Evolutionary conservation across 2,797 vertebrate genomes (phyloP), one percentile per base, ranked within the genome.

Genomic region (Crenuchus spilurus): DNA sequence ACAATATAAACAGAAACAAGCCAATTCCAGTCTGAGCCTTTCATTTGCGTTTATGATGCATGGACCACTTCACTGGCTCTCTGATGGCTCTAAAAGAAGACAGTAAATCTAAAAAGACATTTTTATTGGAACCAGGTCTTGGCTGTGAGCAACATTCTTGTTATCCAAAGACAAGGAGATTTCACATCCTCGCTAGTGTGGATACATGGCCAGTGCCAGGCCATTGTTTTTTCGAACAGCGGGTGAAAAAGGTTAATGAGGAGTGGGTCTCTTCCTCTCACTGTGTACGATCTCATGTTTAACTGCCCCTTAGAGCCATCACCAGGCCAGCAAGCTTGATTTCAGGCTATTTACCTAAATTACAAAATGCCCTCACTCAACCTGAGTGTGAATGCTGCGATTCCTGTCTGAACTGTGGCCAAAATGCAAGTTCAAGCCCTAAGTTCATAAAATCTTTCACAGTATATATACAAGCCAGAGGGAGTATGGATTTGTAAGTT

Each of bases 221-320:
- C 24, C 26, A 60, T 65, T 46, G 54, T 72, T 67, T 18, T n/a
- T 22, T 62, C 7, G 16, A 33, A 48, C 10, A 8, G 20, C 8
- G 60, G 51, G 26, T 8, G 70, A 66, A 51, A 73, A 37, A 49
- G 51, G 49, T 80, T 49, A 79, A 74, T 71, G 55, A 79, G 60
- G 20, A 55, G 39, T 30, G 14, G 13, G 70, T 26, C 28, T 49
- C 44, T 71, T 75, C 51, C 9, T 62, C 14, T 18, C 65, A 3
- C 39, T 71, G 16, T 60, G 61, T 62, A 41, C 72, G 69, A 65
- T 3, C 80, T 72, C 48, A 79, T 79, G 26, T 1, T 49, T 20
- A 76, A 83, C 76, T 73, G 80, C 44, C 44, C 39, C 48, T 37
- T 30, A 64, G 4, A 63, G 13, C 44, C 14, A 24, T 79, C 69